Conservation (phyloP, 2,113 vertebrate species). For the Ctenomys sociabilis region DNA sequence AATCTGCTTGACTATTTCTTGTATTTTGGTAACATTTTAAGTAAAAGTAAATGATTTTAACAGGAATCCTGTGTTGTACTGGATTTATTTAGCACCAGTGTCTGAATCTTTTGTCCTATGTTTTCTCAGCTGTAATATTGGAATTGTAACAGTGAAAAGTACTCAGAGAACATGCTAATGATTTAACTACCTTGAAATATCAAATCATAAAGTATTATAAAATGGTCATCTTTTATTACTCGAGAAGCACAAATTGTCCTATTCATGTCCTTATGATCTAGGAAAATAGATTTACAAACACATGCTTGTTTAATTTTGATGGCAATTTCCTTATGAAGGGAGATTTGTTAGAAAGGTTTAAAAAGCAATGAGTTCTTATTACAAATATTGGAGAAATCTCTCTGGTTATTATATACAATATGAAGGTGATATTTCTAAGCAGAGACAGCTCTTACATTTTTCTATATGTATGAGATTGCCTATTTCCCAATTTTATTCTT, state of each 20-base stretch:
- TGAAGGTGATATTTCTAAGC: background rate
- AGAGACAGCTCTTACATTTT: background rate
- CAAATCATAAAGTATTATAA: constrained; percentile 25
- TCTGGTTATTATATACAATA: background rate
- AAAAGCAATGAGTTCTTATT: background rate
- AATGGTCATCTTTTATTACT: constrained; percentile 34
- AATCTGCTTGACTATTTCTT: background rate
- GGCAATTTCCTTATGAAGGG: background rate
- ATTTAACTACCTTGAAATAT: constrained; percentile 9
- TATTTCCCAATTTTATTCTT: constrained; percentile 1
- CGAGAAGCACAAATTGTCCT: background rate
- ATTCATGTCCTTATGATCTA: background rate
- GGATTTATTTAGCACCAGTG: background rate
- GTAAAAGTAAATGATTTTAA: constrained; percentile 9
- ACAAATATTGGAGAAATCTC: background rate
- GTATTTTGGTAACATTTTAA: constrained; percentile 5
- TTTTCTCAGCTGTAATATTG: constrained; percentile 48
- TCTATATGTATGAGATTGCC: background rate
- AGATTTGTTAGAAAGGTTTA: background rate
- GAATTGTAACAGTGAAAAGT: background rate
- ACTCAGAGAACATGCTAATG: background rate
- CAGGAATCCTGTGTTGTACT: background rate
- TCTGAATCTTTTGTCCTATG: constrained; percentile 8
- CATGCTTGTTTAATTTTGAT: background rate
- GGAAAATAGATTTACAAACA: background rate